These are phyloP conservation scores for Eupeodes luniger DNA, from an alignment of 2,888 invertebrate genomes.

Conservation along the genomic window DNA sequence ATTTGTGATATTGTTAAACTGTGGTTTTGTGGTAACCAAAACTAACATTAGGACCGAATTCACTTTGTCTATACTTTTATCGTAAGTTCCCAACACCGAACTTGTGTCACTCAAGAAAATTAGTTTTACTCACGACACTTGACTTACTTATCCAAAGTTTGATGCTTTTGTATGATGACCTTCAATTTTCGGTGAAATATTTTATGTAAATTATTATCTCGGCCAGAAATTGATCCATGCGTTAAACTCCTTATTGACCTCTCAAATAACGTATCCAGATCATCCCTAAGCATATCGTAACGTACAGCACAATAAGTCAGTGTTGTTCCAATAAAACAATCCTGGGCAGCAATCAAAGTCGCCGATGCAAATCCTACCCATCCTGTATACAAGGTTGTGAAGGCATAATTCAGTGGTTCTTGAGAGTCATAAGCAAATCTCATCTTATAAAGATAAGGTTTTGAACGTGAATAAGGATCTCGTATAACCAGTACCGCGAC, in stretches of 20 bases:
- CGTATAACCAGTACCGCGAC: not conserved
- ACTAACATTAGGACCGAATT: too few relatives aligned
- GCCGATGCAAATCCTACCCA: slow-evolving; percentile 25
- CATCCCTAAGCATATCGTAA: slow-evolving; percentile 7
- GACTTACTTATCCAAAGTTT: slow-evolving; percentile 28
- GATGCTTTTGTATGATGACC: slow-evolving; percentile 26
- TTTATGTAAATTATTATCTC: slow-evolving; percentile 10
- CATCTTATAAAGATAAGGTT: slow-evolving; percentile 76
- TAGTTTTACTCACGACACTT: too few relatives aligned
- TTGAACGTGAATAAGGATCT: slow-evolving; percentile 55
- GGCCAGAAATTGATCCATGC: not conserved
- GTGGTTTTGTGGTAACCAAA: too few relatives aligned
- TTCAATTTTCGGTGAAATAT: not conserved
- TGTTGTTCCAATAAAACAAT: slow-evolving; percentile 13
- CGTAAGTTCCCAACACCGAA: too few relatives aligned
- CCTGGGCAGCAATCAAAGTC: slow-evolving; percentile 20
- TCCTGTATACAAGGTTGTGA: slow-evolving; percentile 26
- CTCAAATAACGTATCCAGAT: not conserved
- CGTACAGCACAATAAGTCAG: slow-evolving; percentile 13
- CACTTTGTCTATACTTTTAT: too few relatives aligned
- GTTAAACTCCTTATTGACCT: not conserved
- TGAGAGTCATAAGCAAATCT: slow-evolving; percentile 76
- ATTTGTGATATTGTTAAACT: too few relatives aligned
- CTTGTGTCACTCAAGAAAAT: too few relatives aligned
- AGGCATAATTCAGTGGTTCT: slow-evolving; percentile 47